phyloP scores from a whole-genome alignment of 1,140 invertebrate species.

The Drosophila virilis region DNA sequence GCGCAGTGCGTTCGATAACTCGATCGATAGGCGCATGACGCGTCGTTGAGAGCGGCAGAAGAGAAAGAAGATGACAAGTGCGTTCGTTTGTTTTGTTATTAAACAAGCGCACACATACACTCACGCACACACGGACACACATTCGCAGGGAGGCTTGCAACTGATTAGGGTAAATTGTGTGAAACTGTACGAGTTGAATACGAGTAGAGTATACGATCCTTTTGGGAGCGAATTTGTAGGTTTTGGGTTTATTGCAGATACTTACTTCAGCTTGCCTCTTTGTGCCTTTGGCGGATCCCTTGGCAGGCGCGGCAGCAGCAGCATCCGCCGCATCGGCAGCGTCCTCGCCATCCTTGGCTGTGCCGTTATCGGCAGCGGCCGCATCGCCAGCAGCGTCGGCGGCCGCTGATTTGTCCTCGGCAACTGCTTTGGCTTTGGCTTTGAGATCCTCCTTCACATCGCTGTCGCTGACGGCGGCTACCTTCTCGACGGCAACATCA shows the following conservation, averaged over 20 bases:
- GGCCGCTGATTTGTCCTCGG: constrained; percentile 70
- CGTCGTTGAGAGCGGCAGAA: constrained; percentile 15
- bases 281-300: constrained; percentile 81
- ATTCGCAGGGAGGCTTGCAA: constrained; percentile 7
- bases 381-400: constrained; percentile 70
- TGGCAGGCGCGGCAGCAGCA: constrained; percentile 72
- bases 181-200: constrained; percentile 38
- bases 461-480: constrained; percentile 57
- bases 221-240: background rate
- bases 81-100: constrained; percentile 55
- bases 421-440: constrained; percentile 68
- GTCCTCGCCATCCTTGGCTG: constrained; percentile 74
- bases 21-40: constrained; percentile 31
- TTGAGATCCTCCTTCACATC: constrained; percentile 83
- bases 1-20: constrained; percentile 32
- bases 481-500: constrained; percentile 83
- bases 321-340: constrained; percentile 60
- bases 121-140: constrained; percentile 1
- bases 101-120: constrained; percentile 29
- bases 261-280: constrained; percentile 83
- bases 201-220: background rate
- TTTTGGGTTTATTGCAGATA: constrained; percentile 19
- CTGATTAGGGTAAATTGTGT: constrained; percentile 29
- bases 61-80: constrained; percentile 35
- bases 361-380: constrained; percentile 76